phyloP scores from a whole-genome alignment of 2,888 invertebrate species.

The Conistra vaccinii region DNA sequence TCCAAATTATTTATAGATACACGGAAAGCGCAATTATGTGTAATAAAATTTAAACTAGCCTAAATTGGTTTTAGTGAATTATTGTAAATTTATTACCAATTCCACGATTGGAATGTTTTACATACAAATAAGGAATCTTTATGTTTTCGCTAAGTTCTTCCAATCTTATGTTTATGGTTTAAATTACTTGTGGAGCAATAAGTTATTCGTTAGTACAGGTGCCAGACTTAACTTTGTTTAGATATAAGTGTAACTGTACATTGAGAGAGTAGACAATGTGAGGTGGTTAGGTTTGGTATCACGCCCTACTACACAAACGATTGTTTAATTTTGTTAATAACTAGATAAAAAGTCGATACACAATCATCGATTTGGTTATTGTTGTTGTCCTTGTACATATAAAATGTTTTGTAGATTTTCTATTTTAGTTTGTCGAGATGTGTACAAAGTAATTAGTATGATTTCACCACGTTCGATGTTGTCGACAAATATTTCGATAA shows the following conservation, averaged over 20 bases:
- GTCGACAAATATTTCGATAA: constrained; percentile 76
- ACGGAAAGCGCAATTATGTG: constrained; percentile 80
- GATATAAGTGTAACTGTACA: constrained; percentile 74
- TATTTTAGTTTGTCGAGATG: constrained; percentile 86
- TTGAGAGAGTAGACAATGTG: constrained; percentile 68
- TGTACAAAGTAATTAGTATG: constrained; percentile 89
- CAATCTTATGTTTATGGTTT: constrained; percentile 74
- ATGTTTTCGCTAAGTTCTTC: constrained; percentile 80
- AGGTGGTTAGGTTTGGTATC: constrained; percentile 67
- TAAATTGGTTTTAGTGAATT: constrained; percentile 78
- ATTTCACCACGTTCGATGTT: constrained; percentile 81
- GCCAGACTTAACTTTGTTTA: constrained; percentile 79
- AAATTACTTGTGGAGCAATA: constrained; percentile 74
- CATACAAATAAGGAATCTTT: constrained; percentile 66
- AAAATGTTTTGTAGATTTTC: constrained; percentile 89
- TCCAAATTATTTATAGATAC: constrained; percentile 85
- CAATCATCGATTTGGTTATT: constrained; percentile 82
- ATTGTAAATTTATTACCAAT: constrained; percentile 72
- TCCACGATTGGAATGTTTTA: constrained; percentile 63
- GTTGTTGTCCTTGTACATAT: constrained; percentile 88
- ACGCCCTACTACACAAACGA: constrained; percentile 64
- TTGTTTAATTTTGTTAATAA: constrained; percentile 79
- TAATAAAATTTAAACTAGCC: constrained; percentile 74
- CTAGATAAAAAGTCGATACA: constrained; percentile 75
- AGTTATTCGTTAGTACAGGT: constrained; percentile 77